Evolutionary conservation across 2,113 vertebrate species (phyloP), one percentile per base, ranked within the genome.

Genomic region (Pelvicachromis taeniatus): DNA sequence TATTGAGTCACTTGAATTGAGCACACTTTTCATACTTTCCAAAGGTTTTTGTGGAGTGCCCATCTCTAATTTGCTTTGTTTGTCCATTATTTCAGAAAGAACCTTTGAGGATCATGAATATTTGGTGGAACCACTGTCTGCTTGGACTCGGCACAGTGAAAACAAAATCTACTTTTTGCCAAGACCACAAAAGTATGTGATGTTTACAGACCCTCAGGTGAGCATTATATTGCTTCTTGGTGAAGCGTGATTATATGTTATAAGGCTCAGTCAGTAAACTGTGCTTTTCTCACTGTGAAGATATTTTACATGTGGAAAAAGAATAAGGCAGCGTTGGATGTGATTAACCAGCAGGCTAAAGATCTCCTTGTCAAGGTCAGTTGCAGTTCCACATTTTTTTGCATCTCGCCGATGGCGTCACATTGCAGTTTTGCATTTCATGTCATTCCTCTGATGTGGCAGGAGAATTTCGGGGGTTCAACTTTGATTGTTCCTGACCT

Each of bases 191-290:
- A 99, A 97, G 93, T 98, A 98, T 4, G 95, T 96, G 59, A 94
- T 99, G 89, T 99, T 99, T 96, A 99, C 95, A 95, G 97, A 98
- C 29, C 98, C 98, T 10, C 97, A 99, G 97, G 98, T 97, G 77
- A 87, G 61, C n/a, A 65, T 23, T 23, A 65, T 40, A 11, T 83
- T 3, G n/a, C 17, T 53, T 53, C 11, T 48, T 48, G 3, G 8
- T 17, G 75, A 31, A 42, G 58, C n/a, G 31, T 45, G 17, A 55
- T 38, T 26, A 1, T 21, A 35, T 17, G 3, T 7, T 19, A 81
- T 5, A 31, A 68, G 23, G 10, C 12, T 58, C 1, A 42, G 6
- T 54, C 5, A 48, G 7, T 65, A 4, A 84, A 38, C 7, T 9
- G 12, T 38, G 14, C 9, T 81, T 77, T 70, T 65, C 35, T 84